Percentiles rank a stretch among this genome's conserved stretches.
Conservation (phyloP, 2,113 vertebrate genomes). For the Cephalopholis sonnerati region DNA sequence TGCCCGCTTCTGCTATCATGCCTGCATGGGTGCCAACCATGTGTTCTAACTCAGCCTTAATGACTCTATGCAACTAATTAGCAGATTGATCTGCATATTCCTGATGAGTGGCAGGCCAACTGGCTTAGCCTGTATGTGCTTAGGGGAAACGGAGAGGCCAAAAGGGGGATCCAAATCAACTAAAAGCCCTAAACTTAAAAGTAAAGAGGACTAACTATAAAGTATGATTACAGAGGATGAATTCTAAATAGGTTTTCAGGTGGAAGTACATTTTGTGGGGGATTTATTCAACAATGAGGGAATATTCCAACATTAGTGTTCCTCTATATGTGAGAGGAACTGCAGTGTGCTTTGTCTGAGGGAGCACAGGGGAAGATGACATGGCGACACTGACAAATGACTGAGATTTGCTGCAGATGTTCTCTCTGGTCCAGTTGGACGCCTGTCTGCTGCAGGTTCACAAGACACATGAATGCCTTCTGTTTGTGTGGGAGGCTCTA, state of each 20-base stretch:
- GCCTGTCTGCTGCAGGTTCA: conserved; percentile 44
- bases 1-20: conserved; percentile 55
- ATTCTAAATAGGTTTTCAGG: conserved; percentile 6
- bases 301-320: neutral
- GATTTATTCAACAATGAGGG: conserved; percentile 6
- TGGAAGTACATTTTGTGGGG: conserved; percentile 4
- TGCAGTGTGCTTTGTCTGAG: conserved; percentile 28
- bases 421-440: conserved; percentile 57
- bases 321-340: conserved; percentile 11
- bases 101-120: conserved; percentile 73
- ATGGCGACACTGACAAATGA: conserved; percentile 58
- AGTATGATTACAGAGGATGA: conserved; percentile 13
- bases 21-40: conserved; percentile 70
- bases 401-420: conserved; percentile 60
- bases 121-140: conserved; percentile 59
- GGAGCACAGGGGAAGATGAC: conserved; percentile 30
- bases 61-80: conserved; percentile 80
- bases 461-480: conserved; percentile 58
- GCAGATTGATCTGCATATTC: conserved; percentile 81
- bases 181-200: conserved; percentile 48
- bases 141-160: conserved; percentile 57
- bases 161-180: conserved; percentile 60
- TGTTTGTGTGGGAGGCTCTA: conserved; percentile 45
- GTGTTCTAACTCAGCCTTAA: conserved; percentile 77
- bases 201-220: conserved; percentile 57